These are phyloP conservation scores for Eristalinus aeneus DNA, from an alignment of 2,888 invertebrate genomes.

Conservation along the genomic window DNA sequence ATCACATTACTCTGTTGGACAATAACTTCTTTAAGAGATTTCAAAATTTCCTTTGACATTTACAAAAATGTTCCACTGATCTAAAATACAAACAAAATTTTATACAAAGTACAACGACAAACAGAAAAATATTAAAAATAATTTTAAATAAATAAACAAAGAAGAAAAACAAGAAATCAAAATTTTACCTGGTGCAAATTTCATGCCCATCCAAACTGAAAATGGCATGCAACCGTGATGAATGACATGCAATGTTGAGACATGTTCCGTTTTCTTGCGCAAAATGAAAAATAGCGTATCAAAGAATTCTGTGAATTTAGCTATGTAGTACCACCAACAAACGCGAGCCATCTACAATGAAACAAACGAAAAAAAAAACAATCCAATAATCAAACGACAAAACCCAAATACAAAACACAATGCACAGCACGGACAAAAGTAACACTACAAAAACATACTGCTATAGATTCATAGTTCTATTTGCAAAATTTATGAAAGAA, in stretches of 20 bases:
- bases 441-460: constrained; percentile 14
- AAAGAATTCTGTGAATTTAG: constrained; percentile 97
- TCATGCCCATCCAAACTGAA: constrained; percentile 97
- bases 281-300: constrained; percentile 98
- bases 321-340: constrained; percentile 98
- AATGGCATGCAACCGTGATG: constrained; percentile 99
- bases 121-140: constrained; percentile 9
- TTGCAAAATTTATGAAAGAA: not conserved
- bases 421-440: constrained; percentile 2
- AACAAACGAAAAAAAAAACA: constrained; percentile 71
- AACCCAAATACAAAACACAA: constrained; percentile 38
- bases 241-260: constrained; percentile 96
- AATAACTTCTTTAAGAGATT: no score
- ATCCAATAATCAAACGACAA: constrained; percentile 58
- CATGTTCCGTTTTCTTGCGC: constrained; percentile 96
- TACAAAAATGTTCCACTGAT: not conserved
- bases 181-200: constrained; percentile 92
- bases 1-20: no score
- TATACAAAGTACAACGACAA: constrained; percentile 17
- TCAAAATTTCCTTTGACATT: not conserved
- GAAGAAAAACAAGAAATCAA: constrained; percentile 73
- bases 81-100: not conserved
- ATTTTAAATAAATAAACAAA: constrained; percentile 70
- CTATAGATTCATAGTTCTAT: constrained; percentile 11
- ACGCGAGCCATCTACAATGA: constrained; percentile 90